phyloP scores from a whole-genome alignment of 2,888 invertebrate genomes.

The Napeogenes inachia region DNA sequence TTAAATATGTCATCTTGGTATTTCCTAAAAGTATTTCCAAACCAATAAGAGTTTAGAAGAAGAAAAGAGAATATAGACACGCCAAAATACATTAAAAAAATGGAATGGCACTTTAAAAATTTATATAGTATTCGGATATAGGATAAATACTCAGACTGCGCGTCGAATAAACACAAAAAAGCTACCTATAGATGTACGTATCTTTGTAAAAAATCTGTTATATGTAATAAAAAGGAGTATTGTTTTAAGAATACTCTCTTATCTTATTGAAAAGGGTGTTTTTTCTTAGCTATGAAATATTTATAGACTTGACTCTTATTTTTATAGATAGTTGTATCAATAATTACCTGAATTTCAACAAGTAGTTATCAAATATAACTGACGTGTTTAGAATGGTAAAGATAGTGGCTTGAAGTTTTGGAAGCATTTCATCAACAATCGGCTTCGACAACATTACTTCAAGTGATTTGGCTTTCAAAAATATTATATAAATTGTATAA shows the following conservation, averaged over 20 bases:
- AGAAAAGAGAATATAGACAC: background rate
- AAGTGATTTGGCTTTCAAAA: slow-evolving; percentile 38
- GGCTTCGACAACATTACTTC: slow-evolving; percentile 43
- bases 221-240: no score
- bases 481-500: background rate
- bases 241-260: no score
- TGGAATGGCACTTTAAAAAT: no score
- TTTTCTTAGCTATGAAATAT: background rate
- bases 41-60: slow-evolving; percentile 2
- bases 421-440: slow-evolving; percentile 41
- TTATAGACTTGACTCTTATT: background rate
- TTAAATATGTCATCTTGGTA: slow-evolving; percentile 42
- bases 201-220: no score
- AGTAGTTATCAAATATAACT: slow-evolving; percentile 38
- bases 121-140: no score
- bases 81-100: no score
- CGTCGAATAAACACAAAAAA: no score
- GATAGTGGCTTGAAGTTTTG: slow-evolving; percentile 48
- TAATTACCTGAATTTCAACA: slow-evolving; percentile 41
- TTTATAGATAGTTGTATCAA: background rate
- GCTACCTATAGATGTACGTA: no score
- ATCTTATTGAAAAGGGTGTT: no score
- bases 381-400: slow-evolving; percentile 48
- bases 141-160: no score
- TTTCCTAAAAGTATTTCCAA: slow-evolving; percentile 33